Conservation (phyloP, 2,888 invertebrate genomes). For the Scrobipalpa costella region DNA sequence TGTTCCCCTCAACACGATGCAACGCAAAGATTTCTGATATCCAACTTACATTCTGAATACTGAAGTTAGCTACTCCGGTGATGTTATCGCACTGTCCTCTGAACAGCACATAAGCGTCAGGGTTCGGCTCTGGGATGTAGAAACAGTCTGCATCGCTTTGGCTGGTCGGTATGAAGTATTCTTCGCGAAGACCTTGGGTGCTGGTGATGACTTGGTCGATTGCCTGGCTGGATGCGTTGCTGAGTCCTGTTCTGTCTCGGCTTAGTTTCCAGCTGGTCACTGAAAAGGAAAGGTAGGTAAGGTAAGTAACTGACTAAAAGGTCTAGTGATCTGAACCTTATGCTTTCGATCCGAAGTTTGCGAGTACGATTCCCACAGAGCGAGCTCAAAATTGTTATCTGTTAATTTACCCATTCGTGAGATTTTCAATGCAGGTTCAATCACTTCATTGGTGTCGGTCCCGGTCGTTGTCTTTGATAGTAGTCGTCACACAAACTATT, state of each 20-base stretch:
- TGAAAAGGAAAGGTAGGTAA: slow-evolving; percentile 36
- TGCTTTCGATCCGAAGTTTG: too few species aligned
- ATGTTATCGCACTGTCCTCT: slow-evolving; percentile 60
- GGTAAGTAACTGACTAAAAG: too few species aligned
- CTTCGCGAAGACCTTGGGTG: slow-evolving; percentile 59
- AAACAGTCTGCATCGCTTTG: slow-evolving; percentile 65
- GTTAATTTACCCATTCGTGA: too few species aligned
- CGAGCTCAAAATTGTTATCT: too few species aligned
- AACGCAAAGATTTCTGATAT: background rate
- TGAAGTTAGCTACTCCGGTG: slow-evolving; percentile 50
- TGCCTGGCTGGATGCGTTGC: slow-evolving; percentile 36
- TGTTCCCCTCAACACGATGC: too few species aligned
- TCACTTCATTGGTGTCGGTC: too few species aligned
- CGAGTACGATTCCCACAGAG: too few species aligned
- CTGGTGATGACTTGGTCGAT: slow-evolving; percentile 47
- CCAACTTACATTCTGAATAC: slow-evolving; percentile 51
- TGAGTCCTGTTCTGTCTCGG: slow-evolving; percentile 47
- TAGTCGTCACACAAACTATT: too few species aligned
- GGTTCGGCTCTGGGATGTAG: slow-evolving; percentile 57
- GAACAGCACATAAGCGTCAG: slow-evolving; percentile 46
- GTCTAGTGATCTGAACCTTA: too few species aligned
- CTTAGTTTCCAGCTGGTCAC: slow-evolving; percentile 71
- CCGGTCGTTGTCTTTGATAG: too few species aligned
- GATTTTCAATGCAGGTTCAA: too few species aligned
- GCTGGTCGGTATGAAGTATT: slow-evolving; percentile 54